Percentiles rank a stretch among this genome's conserved stretches.
These are phyloP conservation scores for Trisateles emortualis DNA, from an alignment of 2,888 invertebrate species.

Conservation along the genomic window DNA sequence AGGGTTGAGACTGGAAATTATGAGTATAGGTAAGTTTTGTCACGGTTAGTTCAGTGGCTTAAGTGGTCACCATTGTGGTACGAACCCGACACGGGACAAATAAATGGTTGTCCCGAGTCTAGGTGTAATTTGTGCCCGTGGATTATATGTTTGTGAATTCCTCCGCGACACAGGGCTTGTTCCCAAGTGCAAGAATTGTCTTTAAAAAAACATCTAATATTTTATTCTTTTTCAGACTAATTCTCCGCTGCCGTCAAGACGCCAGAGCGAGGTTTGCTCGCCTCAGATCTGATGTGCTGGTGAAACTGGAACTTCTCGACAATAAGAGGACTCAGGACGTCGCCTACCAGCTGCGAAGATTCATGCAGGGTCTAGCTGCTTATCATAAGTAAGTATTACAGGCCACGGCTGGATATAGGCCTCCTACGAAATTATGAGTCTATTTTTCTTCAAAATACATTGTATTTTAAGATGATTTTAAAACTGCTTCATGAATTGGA, in stretches of 20 bases:
- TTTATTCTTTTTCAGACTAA: conserved; percentile 86
- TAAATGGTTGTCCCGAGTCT: neutral
- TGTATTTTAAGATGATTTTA: no score
- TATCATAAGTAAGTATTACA: conserved; percentile 80
- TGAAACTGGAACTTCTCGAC: conserved; percentile 98
- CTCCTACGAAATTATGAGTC: neutral
- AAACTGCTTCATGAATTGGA: no score
- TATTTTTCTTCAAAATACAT: no score
- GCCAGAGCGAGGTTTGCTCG: conserved; percentile 95
- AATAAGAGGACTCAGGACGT: conserved; percentile 99
- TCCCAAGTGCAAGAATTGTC: no score
- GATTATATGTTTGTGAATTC: no score
- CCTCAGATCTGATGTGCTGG: conserved; percentile 95
- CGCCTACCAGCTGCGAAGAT: conserved; percentile 93
- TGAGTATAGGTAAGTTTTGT: conserved; percentile 92
- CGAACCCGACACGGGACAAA: neutral
- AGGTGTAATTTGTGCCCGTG: neutral
- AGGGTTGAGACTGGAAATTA: conserved; percentile 99
- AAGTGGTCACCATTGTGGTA: no score
- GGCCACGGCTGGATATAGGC: no score
- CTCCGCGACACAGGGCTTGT: no score
- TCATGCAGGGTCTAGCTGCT: conserved; percentile 94
- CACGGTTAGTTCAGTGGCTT: no score
- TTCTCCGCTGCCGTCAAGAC: conserved; percentile 98
- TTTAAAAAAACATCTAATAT: no score